Evolutionary conservation across 2,888 invertebrate genomes (phyloP).

Genomic region (Trisateles emortualis): DNA sequence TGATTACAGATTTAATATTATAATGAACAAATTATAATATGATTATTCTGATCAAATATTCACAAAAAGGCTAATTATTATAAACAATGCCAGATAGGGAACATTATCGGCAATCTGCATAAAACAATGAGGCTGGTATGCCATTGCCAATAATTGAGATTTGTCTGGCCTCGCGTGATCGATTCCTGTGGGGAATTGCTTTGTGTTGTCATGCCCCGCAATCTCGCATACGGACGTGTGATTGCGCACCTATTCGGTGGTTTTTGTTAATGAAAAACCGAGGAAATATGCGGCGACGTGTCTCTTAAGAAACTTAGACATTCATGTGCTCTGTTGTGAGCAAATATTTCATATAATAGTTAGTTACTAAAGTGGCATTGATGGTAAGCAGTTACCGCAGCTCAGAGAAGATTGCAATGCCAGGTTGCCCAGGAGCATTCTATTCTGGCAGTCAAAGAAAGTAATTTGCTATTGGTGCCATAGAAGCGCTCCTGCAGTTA

Average conservation of each 20-base stretch:
- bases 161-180: conserved; percentile 72
- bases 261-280: conserved; percentile 57
- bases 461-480: no score
- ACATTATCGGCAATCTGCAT: conserved; percentile 4
- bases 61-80: conserved; percentile 27
- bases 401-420: no score
- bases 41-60: conserved; percentile 21
- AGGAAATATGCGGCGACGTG: conserved; percentile 57
- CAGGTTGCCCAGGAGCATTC: no score
- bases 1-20: neutral
- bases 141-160: conserved; percentile 66
- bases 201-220: conserved; percentile 56
- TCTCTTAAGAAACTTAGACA: conserved; percentile 40
- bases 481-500: no score
- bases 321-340: neutral
- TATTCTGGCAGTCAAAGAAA: no score
- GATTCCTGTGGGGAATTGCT: conserved; percentile 69
- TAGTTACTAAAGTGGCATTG: no score
- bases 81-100: conserved; percentile 1
- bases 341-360: neutral
- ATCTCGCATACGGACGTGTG: conserved; percentile 52
- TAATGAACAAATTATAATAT: conserved; percentile 1
- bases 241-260: conserved; percentile 54
- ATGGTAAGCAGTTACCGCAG: no score
- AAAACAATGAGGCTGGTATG: conserved; percentile 55